Percentiles rank a stretch among this genome's conserved stretches.
phyloP scores from a whole-genome alignment of 2,113 vertebrate genomes.

The Calonectris borealis region DNA sequence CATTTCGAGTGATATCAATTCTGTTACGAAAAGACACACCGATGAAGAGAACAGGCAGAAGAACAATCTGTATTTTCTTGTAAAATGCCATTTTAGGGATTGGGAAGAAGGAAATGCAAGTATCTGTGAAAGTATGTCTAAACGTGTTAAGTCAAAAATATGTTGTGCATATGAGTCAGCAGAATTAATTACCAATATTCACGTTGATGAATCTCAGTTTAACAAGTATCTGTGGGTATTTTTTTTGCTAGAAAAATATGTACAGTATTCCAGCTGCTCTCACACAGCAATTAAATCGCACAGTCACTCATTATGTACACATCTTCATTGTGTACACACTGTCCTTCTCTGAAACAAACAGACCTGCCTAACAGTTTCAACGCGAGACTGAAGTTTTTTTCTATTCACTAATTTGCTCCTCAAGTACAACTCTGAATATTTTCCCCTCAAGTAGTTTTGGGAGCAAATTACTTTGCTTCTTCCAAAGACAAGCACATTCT shows the following conservation, averaged over 20 bases:
- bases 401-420: background rate
- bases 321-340: background rate
- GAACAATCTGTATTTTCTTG: background rate
- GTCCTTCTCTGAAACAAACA: background rate
- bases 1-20: slow-evolving; percentile 91
- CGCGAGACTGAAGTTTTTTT: background rate
- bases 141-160: background rate
- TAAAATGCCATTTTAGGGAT: background rate
- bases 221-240: background rate
- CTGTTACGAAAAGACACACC: slow-evolving; percentile 64
- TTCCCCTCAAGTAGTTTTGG: background rate
- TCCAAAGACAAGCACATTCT: background rate
- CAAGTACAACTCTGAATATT: background rate
- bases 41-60: background rate
- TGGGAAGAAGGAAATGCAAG: background rate
- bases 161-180: background rate
- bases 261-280: background rate
- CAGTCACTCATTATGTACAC: background rate
- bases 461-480: background rate
- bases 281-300: background rate
- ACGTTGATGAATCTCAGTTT: background rate
- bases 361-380: background rate
- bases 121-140: background rate
- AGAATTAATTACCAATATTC: background rate
- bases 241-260: background rate